Percentiles rank a stretch among this genome's conserved stretches.
phyloP scores from a whole-genome alignment of 2,888 invertebrate genomes.

The Spisula solida region DNA sequence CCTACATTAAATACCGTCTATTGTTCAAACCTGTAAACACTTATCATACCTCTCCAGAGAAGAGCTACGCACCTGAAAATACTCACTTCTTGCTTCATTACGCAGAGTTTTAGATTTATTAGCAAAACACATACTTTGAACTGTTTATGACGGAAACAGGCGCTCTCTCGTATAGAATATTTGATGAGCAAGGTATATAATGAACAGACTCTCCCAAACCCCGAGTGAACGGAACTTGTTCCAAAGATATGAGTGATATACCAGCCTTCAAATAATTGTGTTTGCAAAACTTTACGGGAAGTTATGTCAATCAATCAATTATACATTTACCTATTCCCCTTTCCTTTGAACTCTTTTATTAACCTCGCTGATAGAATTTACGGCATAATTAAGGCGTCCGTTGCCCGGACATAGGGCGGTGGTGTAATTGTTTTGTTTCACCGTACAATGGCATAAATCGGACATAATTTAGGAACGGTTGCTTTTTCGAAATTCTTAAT shows the following conservation, averaged over 20 bases:
- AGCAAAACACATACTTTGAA: slow-evolving; percentile 22
- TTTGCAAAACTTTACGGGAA: slow-evolving; percentile 24
- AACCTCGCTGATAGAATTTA: neutral
- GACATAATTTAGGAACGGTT: neutral
- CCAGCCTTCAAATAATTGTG: slow-evolving; percentile 30
- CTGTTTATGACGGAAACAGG: slow-evolving; percentile 31
- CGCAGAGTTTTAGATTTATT: neutral
- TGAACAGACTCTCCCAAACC: slow-evolving; percentile 28
- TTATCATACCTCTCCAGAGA: neutral
- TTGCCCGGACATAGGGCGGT: neutral
- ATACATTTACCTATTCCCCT: neutral
- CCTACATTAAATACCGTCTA: too few relatives aligned
- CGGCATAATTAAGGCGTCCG: neutral
- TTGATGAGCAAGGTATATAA: slow-evolving; percentile 30
- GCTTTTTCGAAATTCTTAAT: neutral
- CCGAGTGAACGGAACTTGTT: neutral
- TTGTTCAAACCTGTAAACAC: neutral
- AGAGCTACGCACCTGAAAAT: neutral
- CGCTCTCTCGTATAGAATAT: slow-evolving; percentile 32
- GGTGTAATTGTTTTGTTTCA: neutral
- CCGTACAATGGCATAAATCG: neutral
- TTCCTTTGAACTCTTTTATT: neutral
- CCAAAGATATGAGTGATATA: slow-evolving; percentile 26
- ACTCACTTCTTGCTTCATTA: neutral
- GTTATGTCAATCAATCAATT: slow-evolving; percentile 36